Base-by-base conservation (phyloP, 1,140 invertebrate species). In the Trichoplusia ni region DNA sequence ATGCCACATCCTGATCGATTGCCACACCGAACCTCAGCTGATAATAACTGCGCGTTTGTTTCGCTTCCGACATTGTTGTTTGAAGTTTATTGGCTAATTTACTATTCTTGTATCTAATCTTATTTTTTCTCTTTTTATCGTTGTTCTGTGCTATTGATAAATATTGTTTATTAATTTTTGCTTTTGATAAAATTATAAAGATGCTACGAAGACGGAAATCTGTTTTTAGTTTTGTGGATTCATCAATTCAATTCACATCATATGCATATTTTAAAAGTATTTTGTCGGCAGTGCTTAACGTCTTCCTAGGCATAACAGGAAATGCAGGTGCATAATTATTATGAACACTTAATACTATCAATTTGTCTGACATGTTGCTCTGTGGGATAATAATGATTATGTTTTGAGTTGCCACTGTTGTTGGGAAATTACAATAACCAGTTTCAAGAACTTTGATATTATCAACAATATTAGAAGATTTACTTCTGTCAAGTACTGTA, bases 1-100 rank as follows among this genome's bases (percentile, higher is more conserved):
- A 38, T 49, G 44, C 44, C 21, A 49, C 62, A 71, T 71, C 65
- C 69, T 68, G 65, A 64, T 59, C 38, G 64, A 67, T 71, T 71
- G 64, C 69, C 49, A 40, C 69, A 71, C 40, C 18, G 44, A 21
- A 56, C 35, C 56, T 49, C 27, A 46, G 25, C 42, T 37, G 25
- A 49, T 47, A 49, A 59, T 66, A 47, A 46, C 27, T 14, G 47
- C 29, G 23, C n/a, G 33, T 51, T 59, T 51, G 33, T 53, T 61
- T 38, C 35, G 49, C 64, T 67, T 61, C 44, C 64, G 44, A 63
- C 37, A 33, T 65, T 23, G 23, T 31, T 58, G 19, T 47, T 49
- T 27, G 27, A 61, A 37, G 38, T 21, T 25, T 31, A 18, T 58
- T 59, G 31, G 25, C 38, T 16, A 13, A 38, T 59, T 42, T 42